These are phyloP conservation scores for Phyllostomus hastatus DNA, from an alignment of 2,113 vertebrate genomes.

Conservation along the genomic window DNA sequence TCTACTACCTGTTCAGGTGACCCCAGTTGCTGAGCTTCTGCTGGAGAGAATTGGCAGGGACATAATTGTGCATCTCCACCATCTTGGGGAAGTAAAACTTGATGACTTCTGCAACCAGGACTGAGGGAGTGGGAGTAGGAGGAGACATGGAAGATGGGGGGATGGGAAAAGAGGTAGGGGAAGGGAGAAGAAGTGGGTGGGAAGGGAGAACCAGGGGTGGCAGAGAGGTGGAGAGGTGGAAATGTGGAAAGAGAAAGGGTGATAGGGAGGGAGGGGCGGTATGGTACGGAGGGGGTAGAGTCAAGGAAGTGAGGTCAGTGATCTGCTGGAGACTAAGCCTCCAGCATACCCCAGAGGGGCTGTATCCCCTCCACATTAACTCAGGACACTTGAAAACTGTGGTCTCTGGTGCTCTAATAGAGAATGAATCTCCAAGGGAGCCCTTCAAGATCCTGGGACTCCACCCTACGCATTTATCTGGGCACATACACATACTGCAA, in stretches of 20 bases:
- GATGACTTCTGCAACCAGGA: conserved; percentile 82
- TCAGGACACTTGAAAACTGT: background rate
- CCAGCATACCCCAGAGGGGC: background rate
- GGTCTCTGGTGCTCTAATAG: background rate
- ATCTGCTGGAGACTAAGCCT: background rate
- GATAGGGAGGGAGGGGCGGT: background rate
- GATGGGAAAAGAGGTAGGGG: background rate
- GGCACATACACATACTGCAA: background rate
- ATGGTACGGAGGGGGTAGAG: background rate
- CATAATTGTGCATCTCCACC: conserved; percentile 86
- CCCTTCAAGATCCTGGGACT: background rate
- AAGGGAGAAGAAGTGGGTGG: background rate
- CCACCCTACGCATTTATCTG: background rate
- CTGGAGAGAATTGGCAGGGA: conserved; percentile 81
- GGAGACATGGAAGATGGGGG: background rate
- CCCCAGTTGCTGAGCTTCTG: conserved; percentile 86
- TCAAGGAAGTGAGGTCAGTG: conserved; percentile 18
- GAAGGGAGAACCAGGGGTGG: background rate
- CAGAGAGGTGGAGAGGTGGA: background rate
- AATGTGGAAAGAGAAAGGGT: background rate
- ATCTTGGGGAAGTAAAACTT: conserved; percentile 84
- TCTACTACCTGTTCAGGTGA: conserved; percentile 82
- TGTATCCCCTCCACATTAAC: background rate
- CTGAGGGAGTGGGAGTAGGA: conserved; percentile 56
- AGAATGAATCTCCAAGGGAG: background rate